phyloP scores from a whole-genome alignment of 30 jellyfish, hydroid and myxozoan species.

The Pelagia noctiluca region DNA sequence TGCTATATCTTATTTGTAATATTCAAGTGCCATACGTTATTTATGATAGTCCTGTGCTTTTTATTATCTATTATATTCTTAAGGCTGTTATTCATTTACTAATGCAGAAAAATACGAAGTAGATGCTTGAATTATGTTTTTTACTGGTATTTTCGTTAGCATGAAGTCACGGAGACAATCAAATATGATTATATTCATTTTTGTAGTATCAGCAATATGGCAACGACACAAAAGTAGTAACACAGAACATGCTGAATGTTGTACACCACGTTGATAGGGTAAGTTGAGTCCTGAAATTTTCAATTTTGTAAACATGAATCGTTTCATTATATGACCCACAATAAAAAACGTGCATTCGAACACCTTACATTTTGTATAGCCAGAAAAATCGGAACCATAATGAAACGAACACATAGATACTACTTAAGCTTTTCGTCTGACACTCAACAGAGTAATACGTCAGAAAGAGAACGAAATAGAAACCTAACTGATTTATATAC shows the following conservation, averaged over 20 bases:
- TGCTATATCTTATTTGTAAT: too few relatives aligned
- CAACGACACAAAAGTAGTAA: constrained; percentile 62
- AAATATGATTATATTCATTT: neutral
- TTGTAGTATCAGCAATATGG: constrained; percentile 63
- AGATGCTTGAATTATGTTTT: neutral
- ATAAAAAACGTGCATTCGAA: neutral
- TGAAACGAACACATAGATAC: too few relatives aligned
- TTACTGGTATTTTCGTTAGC: neutral
- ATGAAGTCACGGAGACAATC: neutral
- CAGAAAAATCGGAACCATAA: too few relatives aligned
- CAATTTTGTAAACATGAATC: neutral
- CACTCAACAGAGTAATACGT: too few relatives aligned
- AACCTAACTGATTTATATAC: too few relatives aligned
- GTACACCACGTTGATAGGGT: constrained; percentile 91
- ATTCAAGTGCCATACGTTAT: too few relatives aligned
- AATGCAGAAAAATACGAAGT: neutral
- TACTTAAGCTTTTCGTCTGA: too few relatives aligned
- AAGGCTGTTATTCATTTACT: neutral
- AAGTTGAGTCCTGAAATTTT: neutral
- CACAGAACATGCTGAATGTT: constrained; percentile 70
- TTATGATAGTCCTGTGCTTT: neutral
- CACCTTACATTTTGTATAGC: neutral
- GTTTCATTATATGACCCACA: neutral
- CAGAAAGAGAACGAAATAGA: too few relatives aligned
- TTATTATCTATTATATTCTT: neutral